A percentile compares a stretch with the other conserved stretches of the same genome.
phyloP scores from a whole-genome alignment of 37 sponge, comb jelly and placozoan genomes.

The Bolinopsis microptera region DNA sequence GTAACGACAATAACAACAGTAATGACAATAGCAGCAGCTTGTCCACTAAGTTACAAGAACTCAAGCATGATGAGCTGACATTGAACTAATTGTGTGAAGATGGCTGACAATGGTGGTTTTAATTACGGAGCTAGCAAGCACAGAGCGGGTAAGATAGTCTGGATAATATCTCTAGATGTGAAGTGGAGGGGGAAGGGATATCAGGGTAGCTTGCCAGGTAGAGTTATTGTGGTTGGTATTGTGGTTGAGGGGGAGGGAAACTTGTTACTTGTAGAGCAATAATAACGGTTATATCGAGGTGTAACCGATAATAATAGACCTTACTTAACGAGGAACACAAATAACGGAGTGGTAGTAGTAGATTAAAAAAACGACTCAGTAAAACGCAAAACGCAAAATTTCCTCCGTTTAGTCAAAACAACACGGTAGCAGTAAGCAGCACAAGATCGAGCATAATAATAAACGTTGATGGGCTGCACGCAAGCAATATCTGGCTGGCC shows the following conservation, averaged over 20 bases:
- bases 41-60: too few relatives aligned
- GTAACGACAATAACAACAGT: too few relatives aligned
- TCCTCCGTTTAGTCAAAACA: background rate
- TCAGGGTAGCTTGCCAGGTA: background rate
- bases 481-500: background rate
- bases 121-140: background rate
- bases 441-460: background rate
- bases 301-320: too few relatives aligned
- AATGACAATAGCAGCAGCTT: too few relatives aligned
- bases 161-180: background rate
- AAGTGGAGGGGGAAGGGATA: background rate
- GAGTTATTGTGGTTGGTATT: background rate
- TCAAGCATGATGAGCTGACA: background rate
- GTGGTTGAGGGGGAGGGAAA: background rate
- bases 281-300: too few relatives aligned
- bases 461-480: background rate
- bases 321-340: too few relatives aligned
- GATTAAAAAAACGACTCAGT: too few relatives aligned
- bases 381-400: too few relatives aligned
- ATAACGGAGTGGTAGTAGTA: too few relatives aligned
- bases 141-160: background rate
- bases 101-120: background rate
- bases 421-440: background rate
- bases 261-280: too few relatives aligned
- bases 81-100: background rate